A percentile compares a stretch with the other conserved stretches of the same genome.
phyloP scores from a whole-genome alignment of 2,888 invertebrate species.

The Dynastes hyllus region DNA sequence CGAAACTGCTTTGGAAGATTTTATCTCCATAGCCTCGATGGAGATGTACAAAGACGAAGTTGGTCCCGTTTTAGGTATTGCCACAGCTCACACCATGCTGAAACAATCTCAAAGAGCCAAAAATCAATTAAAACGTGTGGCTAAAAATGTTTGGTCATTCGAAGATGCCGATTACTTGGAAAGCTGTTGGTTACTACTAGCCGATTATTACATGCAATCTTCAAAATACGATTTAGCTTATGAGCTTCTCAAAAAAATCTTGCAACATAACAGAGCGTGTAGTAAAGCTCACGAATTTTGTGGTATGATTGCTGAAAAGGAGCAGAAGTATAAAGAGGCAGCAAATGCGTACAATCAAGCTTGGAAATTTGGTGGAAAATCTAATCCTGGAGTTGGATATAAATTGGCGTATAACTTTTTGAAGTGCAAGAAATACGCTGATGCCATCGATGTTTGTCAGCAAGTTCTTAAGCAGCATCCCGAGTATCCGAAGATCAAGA shows the following conservation, averaged over 20 bases:
- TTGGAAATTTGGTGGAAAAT: conserved; percentile 88
- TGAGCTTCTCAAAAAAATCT: conserved; percentile 84
- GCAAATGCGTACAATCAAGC: conserved; percentile 88
- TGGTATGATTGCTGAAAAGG: conserved; percentile 92
- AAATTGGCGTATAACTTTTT: conserved; percentile 94
- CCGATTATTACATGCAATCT: conserved; percentile 89
- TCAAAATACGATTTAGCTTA: conserved; percentile 90
- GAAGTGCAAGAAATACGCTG: conserved; percentile 91
- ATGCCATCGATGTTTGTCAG: conserved; percentile 93
- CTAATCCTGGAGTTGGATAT: conserved; percentile 91
- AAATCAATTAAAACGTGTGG: conserved; percentile 92
- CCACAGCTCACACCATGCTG: conserved; percentile 84
- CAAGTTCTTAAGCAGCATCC: conserved; percentile 87
- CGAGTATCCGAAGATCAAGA: conserved; percentile 92
- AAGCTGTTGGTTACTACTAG: conserved; percentile 94
- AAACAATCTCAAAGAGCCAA: conserved; percentile 95
- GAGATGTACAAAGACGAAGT: conserved; percentile 86
- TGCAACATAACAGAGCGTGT: conserved; percentile 91
- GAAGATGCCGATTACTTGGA: conserved; percentile 98
- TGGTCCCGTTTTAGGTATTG: conserved; percentile 86
- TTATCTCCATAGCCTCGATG: conserved; percentile 80
- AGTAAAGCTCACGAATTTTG: conserved; percentile 91
- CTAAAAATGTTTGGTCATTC: conserved; percentile 91
- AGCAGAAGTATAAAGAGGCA: conserved; percentile 91
- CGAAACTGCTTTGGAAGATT: conserved; percentile 88